Evolutionary conservation across 2,888 invertebrate genomes (phyloP).

Genomic region (Physocephala rufipes): DNA sequence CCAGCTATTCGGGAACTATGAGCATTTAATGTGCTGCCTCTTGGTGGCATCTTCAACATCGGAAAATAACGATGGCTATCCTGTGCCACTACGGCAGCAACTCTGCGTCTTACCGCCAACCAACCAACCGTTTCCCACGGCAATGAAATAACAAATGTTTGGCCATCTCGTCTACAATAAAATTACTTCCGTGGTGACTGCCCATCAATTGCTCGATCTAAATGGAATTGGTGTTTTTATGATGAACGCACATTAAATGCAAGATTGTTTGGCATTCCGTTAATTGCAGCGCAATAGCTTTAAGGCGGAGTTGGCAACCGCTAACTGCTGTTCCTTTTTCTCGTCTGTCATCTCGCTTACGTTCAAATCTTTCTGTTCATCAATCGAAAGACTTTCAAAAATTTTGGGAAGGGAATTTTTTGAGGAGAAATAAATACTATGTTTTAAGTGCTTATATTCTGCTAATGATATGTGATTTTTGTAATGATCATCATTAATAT

Average conservation of each 20-base stretch:
- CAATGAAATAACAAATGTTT: background rate
- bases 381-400: background rate
- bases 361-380: slow-evolving; percentile 2
- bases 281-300: slow-evolving; percentile 34
- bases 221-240: slow-evolving; percentile 41
- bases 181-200: slow-evolving; percentile 3
- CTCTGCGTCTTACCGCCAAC: background rate
- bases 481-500: background rate
- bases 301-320: slow-evolving; percentile 9
- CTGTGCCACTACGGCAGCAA: background rate
- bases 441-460: no score
- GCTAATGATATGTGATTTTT: background rate
- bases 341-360: no score
- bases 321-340: no score
- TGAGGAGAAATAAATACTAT: background rate
- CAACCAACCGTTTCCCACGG: background rate
- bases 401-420: background rate
- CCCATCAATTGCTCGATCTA: background rate
- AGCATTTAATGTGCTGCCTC: background rate
- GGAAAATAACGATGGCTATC: background rate
- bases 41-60: background rate
- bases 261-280: slow-evolving; percentile 40
- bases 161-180: slow-evolving; percentile 19
- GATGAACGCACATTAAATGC: slow-evolving; percentile 38
- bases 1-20: no score